Evolutionary conservation across 2,113 vertebrate species (phyloP).

Genomic region (Raja brachyura): DNA sequence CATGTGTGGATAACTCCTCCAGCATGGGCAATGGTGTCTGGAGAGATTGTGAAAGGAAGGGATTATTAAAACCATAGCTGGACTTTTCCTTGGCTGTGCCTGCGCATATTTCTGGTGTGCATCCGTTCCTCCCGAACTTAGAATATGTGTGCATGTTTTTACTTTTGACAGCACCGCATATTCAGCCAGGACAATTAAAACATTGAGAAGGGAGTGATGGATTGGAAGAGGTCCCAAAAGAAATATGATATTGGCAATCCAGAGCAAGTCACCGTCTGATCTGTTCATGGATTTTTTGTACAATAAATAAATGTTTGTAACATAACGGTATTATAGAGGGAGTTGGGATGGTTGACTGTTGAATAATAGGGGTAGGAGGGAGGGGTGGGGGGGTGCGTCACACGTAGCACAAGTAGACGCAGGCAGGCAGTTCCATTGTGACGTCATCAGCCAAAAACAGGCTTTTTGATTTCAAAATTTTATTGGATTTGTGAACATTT

Average conservation of each 20-base stretch:
- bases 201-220: background rate
- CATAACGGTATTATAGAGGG: background rate
- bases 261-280: background rate
- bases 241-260: background rate
- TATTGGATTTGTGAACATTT: no score
- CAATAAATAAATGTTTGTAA: background rate
- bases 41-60: no score
- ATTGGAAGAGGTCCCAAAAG: background rate
- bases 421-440: no score
- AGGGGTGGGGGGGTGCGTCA: no score
- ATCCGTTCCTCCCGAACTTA: background rate
- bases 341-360: no score
- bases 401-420: no score
- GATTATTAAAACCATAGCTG: background rate
- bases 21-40: no score
- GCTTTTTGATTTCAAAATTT: no score
- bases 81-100: background rate
- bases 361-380: no score
- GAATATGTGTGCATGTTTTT: background rate
- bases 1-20: no score
- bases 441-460: no score
- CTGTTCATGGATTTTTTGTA: background rate
- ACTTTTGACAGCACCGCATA: background rate
- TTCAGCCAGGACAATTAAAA: background rate
- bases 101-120: background rate